phyloP scores from a whole-genome alignment of 2,888 invertebrate genomes.

The Deilephila elpenor region DNA sequence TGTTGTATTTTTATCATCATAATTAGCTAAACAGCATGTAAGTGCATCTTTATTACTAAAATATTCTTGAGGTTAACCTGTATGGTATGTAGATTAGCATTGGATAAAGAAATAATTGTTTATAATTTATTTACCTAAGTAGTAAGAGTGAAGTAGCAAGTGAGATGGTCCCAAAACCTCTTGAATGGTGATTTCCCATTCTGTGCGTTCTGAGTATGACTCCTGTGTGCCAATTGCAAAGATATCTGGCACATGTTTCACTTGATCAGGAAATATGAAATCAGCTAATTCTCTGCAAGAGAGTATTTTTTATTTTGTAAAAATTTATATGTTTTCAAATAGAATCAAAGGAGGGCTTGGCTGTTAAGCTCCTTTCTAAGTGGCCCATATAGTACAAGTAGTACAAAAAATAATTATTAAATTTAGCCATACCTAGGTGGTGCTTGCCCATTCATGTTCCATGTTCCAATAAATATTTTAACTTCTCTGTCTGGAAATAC shows the following conservation, averaged over 20 bases:
- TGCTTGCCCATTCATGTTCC: slow-evolving; percentile 98
- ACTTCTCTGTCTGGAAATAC: slow-evolving; percentile 94
- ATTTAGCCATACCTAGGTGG: slow-evolving; percentile 87
- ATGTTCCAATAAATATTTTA: slow-evolving; percentile 95
- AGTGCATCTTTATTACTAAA: too few species aligned
- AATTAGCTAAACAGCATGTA: too few species aligned
- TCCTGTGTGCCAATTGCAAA: slow-evolving; percentile 97
- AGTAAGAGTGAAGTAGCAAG: slow-evolving; percentile 93
- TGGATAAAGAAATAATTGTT: too few species aligned
- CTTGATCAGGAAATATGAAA: slow-evolving; percentile 93
- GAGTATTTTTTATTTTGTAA: slow-evolving; percentile 23
- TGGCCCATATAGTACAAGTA: slow-evolving; percentile 21
- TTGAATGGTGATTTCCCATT: slow-evolving; percentile 96
- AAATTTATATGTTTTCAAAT: too few species aligned
- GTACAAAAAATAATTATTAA: too few species aligned
- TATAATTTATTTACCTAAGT: slow-evolving; percentile 85
- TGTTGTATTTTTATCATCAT: too few species aligned
- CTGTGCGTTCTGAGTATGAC: slow-evolving; percentile 93
- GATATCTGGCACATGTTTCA: slow-evolving; percentile 95
- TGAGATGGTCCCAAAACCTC: slow-evolving; percentile 97
- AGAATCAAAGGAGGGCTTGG: too few species aligned
- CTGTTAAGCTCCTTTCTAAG: neutral
- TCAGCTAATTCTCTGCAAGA: slow-evolving; percentile 91
- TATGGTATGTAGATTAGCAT: too few species aligned
- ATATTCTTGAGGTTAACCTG: too few species aligned